These are phyloP conservation scores for Poecile montanus DNA, from an alignment of 2,797 vertebrate genomes.

Conservation along the genomic window DNA sequence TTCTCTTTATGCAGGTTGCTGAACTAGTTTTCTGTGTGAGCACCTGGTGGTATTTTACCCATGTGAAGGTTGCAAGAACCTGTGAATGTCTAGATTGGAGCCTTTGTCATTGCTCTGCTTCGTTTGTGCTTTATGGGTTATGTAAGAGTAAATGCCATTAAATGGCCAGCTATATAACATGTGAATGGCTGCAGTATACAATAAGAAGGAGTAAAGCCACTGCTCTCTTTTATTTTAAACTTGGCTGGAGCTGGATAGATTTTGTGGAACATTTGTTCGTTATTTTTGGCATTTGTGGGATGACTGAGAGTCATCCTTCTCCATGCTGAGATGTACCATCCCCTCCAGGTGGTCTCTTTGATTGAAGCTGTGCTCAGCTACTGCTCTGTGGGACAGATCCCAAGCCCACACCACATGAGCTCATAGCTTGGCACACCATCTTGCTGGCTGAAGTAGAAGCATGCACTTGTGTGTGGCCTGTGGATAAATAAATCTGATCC, in stretches of 20 bases:
- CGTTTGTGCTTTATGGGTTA: neutral
- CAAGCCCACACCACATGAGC: neutral
- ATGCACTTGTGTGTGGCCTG: neutral
- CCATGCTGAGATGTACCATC: neutral
- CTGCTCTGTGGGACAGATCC: neutral
- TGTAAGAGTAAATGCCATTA: neutral
- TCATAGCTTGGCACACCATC: neutral
- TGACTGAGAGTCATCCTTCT: neutral
- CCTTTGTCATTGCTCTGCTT: neutral
- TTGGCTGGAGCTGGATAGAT: neutral
- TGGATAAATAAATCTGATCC: conserved; percentile 1
- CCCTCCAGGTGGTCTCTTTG: neutral
- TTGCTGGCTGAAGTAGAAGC: neutral
- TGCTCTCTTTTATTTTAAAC: neutral
- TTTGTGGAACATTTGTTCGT: neutral
- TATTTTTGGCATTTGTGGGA: conserved; percentile 23
- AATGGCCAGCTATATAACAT: neutral
- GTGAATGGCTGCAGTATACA: neutral
- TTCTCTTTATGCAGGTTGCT: neutral
- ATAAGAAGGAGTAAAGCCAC: neutral
- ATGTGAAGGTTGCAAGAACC: neutral
- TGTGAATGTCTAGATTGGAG: neutral
- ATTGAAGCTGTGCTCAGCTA: conserved; percentile 1
- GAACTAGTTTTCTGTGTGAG: neutral
- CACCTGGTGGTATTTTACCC: neutral